Percentiles rank a stretch among this genome's conserved stretches.
These are phyloP conservation scores for Netelia melanura DNA, from an alignment of 2,888 invertebrate species.

Conservation along the genomic window DNA sequence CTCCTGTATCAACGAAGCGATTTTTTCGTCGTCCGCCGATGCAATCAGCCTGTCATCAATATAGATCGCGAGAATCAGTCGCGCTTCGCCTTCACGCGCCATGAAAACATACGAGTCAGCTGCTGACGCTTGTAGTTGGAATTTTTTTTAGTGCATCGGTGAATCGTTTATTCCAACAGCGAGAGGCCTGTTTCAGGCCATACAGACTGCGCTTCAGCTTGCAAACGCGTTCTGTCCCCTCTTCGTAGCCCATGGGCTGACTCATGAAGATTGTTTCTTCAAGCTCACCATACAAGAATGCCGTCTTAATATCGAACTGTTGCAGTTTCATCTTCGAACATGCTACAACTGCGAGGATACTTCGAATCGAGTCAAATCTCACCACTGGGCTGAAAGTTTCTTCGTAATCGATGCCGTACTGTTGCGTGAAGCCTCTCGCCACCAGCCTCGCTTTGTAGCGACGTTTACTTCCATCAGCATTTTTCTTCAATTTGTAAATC, in stretches of 20 bases:
- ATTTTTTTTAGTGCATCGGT: too few species aligned
- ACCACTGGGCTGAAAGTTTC: constrained; percentile 78
- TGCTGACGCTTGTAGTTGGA: too few species aligned
- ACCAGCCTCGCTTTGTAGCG: constrained; percentile 75
- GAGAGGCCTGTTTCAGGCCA: too few species aligned
- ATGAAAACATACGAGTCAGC: too few species aligned
- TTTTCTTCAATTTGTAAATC: constrained; percentile 70
- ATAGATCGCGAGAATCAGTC: too few species aligned
- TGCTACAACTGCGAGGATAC: constrained; percentile 72
- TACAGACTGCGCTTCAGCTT: too few species aligned
- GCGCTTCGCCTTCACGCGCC: too few species aligned
- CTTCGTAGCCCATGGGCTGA: constrained; percentile 69
- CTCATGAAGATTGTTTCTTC: constrained; percentile 78
- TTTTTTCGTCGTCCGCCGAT: too few species aligned
- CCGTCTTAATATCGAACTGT: constrained; percentile 77
- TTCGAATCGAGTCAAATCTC: constrained; percentile 72
- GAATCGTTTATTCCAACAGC: too few species aligned
- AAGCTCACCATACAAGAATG: constrained; percentile 76
- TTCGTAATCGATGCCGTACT: constrained; percentile 73
- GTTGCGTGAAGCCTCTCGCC: constrained; percentile 59
- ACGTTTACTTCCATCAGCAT: constrained; percentile 22
- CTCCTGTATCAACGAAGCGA: too few species aligned
- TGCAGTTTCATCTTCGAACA: constrained; percentile 67
- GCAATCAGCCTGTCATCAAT: too few species aligned
- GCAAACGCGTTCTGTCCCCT: too few species aligned